phyloP scores from a whole-genome alignment of 1,140 invertebrate species.

The Bombus impatiens region DNA sequence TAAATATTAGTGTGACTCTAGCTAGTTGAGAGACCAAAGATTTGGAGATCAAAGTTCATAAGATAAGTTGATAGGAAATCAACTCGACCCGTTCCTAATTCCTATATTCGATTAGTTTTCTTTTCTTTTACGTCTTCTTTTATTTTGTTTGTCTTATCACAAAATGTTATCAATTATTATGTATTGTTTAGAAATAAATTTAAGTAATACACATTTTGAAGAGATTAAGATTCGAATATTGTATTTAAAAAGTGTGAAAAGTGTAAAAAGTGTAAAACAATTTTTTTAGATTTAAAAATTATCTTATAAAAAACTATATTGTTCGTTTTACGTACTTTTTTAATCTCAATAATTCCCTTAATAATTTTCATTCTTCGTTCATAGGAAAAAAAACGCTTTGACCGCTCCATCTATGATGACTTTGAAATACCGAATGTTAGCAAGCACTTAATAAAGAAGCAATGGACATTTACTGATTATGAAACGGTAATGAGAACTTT shows the following conservation, averaged over 20 bases:
- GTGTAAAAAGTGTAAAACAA: neutral
- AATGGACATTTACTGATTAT: constrained; percentile 69
- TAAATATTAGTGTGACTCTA: constrained; percentile 14
- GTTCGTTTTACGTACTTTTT: neutral
- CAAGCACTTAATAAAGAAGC: constrained; percentile 39
- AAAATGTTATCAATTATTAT: neutral
- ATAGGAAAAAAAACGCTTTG: constrained; percentile 73
- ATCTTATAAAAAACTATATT: neutral
- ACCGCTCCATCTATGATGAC: constrained; percentile 64
- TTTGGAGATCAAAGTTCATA: constrained; percentile 72
- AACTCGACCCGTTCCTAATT: constrained; percentile 46
- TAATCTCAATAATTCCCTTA: neutral
- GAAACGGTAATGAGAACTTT: constrained; percentile 68
- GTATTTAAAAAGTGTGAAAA: neutral
- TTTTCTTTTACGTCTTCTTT: neutral
- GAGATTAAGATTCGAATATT: neutral
- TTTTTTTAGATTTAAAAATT: neutral
- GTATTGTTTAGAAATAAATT: neutral
- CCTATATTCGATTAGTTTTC: constrained; percentile 25
- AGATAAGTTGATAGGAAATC: constrained; percentile 67
- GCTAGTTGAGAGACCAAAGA: constrained; percentile 42
- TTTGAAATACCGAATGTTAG: neutral
- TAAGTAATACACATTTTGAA: neutral
- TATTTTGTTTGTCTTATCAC: neutral
- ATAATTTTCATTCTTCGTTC: neutral